A percentile compares a stretch with the other conserved stretches of the same genome.
These are phyloP conservation scores for Noctua comes DNA, from an alignment of 2,888 invertebrate genomes.

Conservation along the genomic window DNA sequence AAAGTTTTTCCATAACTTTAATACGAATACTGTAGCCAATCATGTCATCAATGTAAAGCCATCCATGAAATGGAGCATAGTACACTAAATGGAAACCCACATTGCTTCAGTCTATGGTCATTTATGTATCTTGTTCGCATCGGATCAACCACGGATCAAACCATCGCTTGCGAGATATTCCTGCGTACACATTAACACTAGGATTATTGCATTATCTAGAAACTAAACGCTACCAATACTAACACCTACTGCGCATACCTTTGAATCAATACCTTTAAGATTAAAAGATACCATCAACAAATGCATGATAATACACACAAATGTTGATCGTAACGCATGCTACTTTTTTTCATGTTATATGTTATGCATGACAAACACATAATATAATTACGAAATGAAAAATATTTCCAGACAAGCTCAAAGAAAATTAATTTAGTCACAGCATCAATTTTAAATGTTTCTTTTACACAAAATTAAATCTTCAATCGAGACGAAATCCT, in stretches of 20 bases:
- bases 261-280: neutral
- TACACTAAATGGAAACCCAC: neutral
- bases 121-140: neutral
- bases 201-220: constrained; percentile 21
- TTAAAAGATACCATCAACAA: neutral
- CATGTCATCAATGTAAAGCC: no score
- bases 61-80: neutral
- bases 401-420: neutral
- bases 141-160: constrained; percentile 3
- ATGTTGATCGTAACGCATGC: neutral
- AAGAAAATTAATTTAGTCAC: neutral
- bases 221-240: neutral
- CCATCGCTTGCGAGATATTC: neutral
- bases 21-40: neutral
- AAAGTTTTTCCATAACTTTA: neutral
- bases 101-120: neutral
- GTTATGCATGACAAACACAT: neutral
- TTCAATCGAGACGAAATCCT: constrained; percentile 40
- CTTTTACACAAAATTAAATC: constrained; percentile 30
- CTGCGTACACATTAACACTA: constrained; percentile 5
- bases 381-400: neutral
- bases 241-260: neutral
- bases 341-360: neutral
- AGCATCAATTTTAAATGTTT: constrained; percentile 21
- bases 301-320: neutral